These are phyloP conservation scores for Prunella fulvescens DNA, from an alignment of 2,113 vertebrate genomes.

Conservation along the genomic window DNA sequence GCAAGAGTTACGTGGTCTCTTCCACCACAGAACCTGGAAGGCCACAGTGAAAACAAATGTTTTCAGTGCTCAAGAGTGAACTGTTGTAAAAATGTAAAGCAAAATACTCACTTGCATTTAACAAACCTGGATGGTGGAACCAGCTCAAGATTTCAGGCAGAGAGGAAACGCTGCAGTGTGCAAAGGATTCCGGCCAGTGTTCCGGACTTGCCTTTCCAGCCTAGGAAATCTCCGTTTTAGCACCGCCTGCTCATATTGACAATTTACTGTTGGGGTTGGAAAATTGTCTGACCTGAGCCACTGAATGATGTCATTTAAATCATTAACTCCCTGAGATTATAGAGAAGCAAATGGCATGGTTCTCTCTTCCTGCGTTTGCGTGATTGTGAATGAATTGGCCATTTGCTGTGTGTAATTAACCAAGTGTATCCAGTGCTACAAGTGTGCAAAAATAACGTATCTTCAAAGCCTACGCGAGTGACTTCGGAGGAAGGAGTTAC, in stretches of 20 bases:
- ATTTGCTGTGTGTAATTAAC: slow-evolving; percentile 21
- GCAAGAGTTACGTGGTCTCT: not conserved
- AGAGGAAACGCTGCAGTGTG: not conserved
- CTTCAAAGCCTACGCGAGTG: not conserved
- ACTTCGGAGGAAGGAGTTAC: not conserved
- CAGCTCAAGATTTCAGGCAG: not conserved
- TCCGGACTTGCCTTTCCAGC: not conserved
- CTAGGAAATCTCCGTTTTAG: not conserved
- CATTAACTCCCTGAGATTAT: not conserved
- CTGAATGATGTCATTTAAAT: not conserved
- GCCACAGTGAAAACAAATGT: not conserved
- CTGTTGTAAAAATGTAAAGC: not conserved
- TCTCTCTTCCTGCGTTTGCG: not conserved
- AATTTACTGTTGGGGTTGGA: not conserved
- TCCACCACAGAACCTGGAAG: not conserved
- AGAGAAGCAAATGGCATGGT: not conserved
- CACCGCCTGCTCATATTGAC: not conserved
- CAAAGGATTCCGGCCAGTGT: not conserved
- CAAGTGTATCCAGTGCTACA: not conserved
- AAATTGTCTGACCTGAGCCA: not conserved
- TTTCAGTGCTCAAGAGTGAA: not conserved
- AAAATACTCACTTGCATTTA: not conserved
- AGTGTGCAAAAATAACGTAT: not conserved
- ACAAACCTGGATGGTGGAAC: not conserved
- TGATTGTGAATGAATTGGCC: slow-evolving; percentile 10